These are phyloP conservation scores for Mormyrus iriodes DNA, from an alignment of 2,113 vertebrate species.

Conservation along the genomic window DNA sequence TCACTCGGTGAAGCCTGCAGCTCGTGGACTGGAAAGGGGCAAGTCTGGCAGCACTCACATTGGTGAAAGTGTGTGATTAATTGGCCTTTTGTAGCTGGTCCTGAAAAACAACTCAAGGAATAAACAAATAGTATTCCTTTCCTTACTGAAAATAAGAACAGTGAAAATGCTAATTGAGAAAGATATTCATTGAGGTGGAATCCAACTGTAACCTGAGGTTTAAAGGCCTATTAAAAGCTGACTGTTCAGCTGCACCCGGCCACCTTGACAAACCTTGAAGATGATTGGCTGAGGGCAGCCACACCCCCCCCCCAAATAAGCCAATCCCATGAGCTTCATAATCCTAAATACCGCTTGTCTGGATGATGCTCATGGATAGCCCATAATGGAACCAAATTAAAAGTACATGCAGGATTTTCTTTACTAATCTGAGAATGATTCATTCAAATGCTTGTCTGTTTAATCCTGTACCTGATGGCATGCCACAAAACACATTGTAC, in stretches of 20 bases:
- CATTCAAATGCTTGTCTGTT: background rate
- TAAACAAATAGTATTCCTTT: background rate
- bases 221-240: background rate
- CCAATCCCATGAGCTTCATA: background rate
- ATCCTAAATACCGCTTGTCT: background rate
- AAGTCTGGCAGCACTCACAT: background rate
- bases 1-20: background rate
- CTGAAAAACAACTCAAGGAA: background rate
- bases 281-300: background rate
- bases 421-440: background rate
- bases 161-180: background rate
- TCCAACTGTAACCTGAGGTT: background rate
- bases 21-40: background rate
- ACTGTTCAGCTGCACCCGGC: background rate
- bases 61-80: background rate
- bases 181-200: background rate
- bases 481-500: background rate
- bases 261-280: background rate
- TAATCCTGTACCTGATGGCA: background rate
- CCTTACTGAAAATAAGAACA: background rate
- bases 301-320: background rate
- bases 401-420: background rate
- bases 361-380: background rate
- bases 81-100: background rate
- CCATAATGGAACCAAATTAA: background rate